phyloP scores from a whole-genome alignment of 1,140 invertebrate species.

The Lepidurus couesii region DNA sequence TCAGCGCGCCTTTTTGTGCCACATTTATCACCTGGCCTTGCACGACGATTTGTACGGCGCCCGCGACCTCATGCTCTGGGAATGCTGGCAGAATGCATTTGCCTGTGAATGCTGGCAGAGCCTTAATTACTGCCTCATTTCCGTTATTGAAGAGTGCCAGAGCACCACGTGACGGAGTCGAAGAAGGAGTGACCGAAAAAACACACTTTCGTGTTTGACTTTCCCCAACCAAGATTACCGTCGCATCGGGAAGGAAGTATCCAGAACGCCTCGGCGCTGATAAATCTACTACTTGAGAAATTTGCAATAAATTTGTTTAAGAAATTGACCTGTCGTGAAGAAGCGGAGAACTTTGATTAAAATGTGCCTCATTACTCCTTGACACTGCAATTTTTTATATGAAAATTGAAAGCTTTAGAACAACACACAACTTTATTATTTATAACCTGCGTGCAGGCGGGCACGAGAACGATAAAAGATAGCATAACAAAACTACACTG shows the following conservation, averaged over 20 bases:
- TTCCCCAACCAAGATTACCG: no score
- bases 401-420: not conserved
- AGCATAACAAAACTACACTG: not conserved
- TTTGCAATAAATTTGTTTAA: not conserved
- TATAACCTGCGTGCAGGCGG: no score
- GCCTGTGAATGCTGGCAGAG: not conserved
- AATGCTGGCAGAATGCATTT: no score
- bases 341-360: not conserved
- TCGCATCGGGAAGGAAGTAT: no score
- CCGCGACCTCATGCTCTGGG: slow-evolving; percentile 86
- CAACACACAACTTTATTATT: no score
- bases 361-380: not conserved
- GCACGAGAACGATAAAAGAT: no score
- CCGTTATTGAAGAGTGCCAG: not conserved
- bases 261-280: no score
- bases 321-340: slow-evolving; percentile 14
- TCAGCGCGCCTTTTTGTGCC: slow-evolving; percentile 93
- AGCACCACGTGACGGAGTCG: slow-evolving; percentile 6
- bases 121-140: not conserved
- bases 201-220: no score
- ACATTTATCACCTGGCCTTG: slow-evolving; percentile 97
- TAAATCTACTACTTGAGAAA: not conserved
- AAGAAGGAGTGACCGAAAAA: no score
- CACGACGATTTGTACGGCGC: slow-evolving; percentile 99
- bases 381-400: not conserved